These are phyloP conservation scores for Orchesellides sinensis DNA, from an alignment of 2,888 invertebrate genomes.

Conservation along the genomic window DNA sequence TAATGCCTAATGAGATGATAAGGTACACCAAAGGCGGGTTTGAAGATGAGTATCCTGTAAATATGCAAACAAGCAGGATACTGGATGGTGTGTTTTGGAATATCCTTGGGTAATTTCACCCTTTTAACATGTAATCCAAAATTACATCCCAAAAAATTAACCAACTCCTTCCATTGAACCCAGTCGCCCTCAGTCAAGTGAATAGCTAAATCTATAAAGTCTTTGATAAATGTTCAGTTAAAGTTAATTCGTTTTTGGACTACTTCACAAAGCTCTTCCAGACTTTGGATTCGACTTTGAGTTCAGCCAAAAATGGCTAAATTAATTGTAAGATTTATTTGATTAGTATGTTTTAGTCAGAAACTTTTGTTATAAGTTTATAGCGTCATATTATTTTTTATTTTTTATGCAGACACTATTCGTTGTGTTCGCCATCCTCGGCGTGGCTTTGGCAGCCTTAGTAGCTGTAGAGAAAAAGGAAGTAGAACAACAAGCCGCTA, in stretches of 20 bases:
- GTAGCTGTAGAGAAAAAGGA: slow-evolving; percentile 28
- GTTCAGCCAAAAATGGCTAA: slow-evolving; percentile 35
- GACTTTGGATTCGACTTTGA: neutral
- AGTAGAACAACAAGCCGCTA: neutral
- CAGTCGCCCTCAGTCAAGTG: no score
- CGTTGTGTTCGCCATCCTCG: slow-evolving; percentile 49
- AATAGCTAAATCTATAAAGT: neutral
- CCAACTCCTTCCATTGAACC: no score
- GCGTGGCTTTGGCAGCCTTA: slow-evolving; percentile 36
- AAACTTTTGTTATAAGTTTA: neutral
- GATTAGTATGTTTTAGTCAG: neutral
- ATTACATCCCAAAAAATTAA: no score
- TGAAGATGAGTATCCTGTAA: no score
- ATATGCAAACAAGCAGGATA: no score
- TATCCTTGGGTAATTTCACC: no score
- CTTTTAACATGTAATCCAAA: no score
- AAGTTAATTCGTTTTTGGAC: neutral
- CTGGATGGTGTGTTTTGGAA: no score
- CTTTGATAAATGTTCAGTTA: neutral
- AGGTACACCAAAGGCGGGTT: no score
- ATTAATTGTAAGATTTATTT: slow-evolving; percentile 18
- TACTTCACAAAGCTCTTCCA: neutral
- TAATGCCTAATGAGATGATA: no score
- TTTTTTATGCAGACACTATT: slow-evolving; percentile 23
- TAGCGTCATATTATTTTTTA: neutral